These are phyloP conservation scores for Phymastichus coffea DNA, from an alignment of 1,140 invertebrate genomes.

Conservation along the genomic window DNA sequence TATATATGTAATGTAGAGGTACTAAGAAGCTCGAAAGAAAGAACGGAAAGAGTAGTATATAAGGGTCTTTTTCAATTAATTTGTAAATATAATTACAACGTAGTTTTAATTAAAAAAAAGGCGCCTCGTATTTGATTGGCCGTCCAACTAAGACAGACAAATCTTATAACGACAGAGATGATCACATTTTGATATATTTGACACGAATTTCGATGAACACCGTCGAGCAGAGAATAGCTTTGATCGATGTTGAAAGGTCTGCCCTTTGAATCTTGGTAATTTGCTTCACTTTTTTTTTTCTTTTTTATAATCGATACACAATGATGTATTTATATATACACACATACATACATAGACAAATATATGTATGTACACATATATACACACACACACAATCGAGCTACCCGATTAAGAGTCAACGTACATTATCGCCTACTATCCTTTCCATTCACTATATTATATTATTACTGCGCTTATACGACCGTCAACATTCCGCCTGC, in stretches of 20 bases:
- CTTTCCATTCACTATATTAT: not conserved
- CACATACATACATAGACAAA: too few relatives aligned
- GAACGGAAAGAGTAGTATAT: slow-evolving; percentile 29
- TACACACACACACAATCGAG: too few relatives aligned
- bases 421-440: slow-evolving; percentile 12
- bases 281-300: slow-evolving; percentile 10
- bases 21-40: slow-evolving; percentile 33
- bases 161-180: slow-evolving; percentile 29
- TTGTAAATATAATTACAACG: slow-evolving; percentile 10
- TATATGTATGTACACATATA: too few relatives aligned
- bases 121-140: slow-evolving; percentile 23
- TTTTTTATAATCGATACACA: slow-evolving; percentile 18
- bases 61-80: slow-evolving; percentile 26
- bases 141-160: slow-evolving; percentile 17
- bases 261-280: slow-evolving; percentile 18
- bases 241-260: slow-evolving; percentile 26
- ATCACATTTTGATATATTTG: slow-evolving; percentile 33
- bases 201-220: slow-evolving; percentile 33
- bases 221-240: slow-evolving; percentile 25
- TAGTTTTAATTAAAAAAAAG: slow-evolving; percentile 31
- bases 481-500: slow-evolving; percentile 4
- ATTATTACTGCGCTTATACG: slow-evolving; percentile 20
- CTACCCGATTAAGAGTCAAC: slow-evolving; percentile 18
- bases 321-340: too few relatives aligned
- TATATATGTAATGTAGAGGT: slow-evolving; percentile 21